Conservation (phyloP, 2,888 invertebrate species). For the Coecobrya sp. region DNA sequence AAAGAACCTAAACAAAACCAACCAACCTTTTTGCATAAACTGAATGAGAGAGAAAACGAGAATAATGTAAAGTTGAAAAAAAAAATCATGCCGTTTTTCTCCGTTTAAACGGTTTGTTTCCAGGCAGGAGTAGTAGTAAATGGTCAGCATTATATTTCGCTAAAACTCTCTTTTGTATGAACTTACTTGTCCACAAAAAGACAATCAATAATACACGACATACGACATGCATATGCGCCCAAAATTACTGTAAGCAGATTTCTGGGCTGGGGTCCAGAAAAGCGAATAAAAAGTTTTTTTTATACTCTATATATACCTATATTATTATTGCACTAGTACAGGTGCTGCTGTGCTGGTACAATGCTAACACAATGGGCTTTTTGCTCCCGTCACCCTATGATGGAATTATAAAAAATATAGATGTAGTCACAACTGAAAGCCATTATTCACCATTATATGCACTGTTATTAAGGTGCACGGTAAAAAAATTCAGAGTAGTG, state of each 20-base stretch:
- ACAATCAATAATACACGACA: background rate
- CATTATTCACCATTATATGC: background rate
- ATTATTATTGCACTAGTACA: background rate
- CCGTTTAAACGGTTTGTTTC: too few relatives aligned
- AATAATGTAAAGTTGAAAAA: too few relatives aligned
- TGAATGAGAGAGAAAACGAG: too few relatives aligned
- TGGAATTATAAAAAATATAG: background rate
- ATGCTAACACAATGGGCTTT: background rate
- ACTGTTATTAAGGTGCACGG: background rate
- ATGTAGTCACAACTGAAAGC: background rate
- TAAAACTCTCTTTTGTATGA: too few relatives aligned
- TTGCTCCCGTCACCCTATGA: background rate
- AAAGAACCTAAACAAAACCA: too few relatives aligned
- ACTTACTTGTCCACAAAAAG: background rate
- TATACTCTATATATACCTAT: background rate
- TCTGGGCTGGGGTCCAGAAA: too few relatives aligned
- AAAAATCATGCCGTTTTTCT: too few relatives aligned
- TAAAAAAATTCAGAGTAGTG: background rate
- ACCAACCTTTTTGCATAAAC: too few relatives aligned
- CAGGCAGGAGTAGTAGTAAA: too few relatives aligned
- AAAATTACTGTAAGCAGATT: background rate
- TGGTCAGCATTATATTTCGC: too few relatives aligned
- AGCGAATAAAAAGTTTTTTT: background rate
- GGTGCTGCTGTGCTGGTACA: background rate
- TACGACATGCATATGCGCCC: background rate